Evolutionary conservation across 2,113 vertebrate species (phyloP), one percentile per base, ranked within the genome.

Genomic region (Verasper variegatus): DNA sequence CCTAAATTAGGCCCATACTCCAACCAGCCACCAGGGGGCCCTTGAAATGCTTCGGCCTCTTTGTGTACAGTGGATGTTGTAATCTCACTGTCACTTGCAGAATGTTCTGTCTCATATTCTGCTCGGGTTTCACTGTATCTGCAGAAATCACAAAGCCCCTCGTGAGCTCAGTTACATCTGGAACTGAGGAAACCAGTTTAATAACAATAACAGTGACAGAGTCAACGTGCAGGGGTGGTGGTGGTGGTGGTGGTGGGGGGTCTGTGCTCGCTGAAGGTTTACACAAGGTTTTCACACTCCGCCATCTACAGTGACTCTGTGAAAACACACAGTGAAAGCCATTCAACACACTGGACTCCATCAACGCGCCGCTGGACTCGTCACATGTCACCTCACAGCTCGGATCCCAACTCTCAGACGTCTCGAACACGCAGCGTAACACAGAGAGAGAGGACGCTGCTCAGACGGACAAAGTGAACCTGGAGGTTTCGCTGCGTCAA

Each of bases 321-420:
- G 42, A 68, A 76, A 55, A 76, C 74, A 85, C 55, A 42, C 60
- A 68, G 54, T 65, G 61, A 78, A 74, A 84, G 57, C 18, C 18
- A 78, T 74, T 68, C 55, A 64, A 52, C 57, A 45, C 21, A 51
- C 73, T 47, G 64, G 49, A 60, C 45, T 83, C 56, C 83, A 45
- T 80, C 75, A 78, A 54, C 75, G n/a, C 14, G 4, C 42, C 14
- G 31, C 20, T 5, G 57, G 63, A 31, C n/a, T 65, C 7, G 18
- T 81, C 61, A 24, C 24, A 1, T 68, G 37, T 87, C 83, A 61
- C 42, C 68, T 69, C 49, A 3, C n/a, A 13, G 0, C 47, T 54
- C 78, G 76, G 78, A 82, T 80, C 70, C 56, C 45, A 63, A 56
- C 76, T 8, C 11, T 45, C 31, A 40, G 23, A 63, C 71, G 42